Evolutionary conservation across 2,888 invertebrate species (phyloP).

Genomic region (Cremastinae sp.): DNA sequence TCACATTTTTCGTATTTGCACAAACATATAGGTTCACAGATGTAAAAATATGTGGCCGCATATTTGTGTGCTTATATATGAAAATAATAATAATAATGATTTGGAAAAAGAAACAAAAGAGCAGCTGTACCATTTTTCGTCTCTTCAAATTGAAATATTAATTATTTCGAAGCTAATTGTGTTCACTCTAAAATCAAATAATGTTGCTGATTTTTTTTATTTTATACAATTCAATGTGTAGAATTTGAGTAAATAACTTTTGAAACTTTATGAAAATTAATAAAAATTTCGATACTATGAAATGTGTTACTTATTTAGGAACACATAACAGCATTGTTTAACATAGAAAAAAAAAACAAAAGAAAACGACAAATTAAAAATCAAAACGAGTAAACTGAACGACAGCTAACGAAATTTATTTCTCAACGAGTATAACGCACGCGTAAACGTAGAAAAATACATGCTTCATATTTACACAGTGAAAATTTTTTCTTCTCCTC

Average conservation of each 20-base stretch:
- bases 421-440: constrained; percentile 59
- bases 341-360: too few relatives aligned
- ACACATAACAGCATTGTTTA: too few relatives aligned
- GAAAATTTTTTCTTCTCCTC: constrained; percentile 44
- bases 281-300: too few relatives aligned
- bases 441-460: constrained; percentile 73
- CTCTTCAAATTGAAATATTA: background rate
- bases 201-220: too few relatives aligned
- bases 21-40: constrained; percentile 1
- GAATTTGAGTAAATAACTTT: too few relatives aligned
- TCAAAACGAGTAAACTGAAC: constrained; percentile 13
- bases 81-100: background rate
- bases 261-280: too few relatives aligned
- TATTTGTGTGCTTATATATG: background rate
- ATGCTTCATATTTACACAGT: constrained; percentile 72
- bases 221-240: too few relatives aligned
- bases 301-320: too few relatives aligned
- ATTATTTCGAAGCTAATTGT: too few relatives aligned
- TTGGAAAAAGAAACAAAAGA: background rate
- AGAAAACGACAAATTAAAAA: constrained; percentile 10
- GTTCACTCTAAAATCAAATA: too few relatives aligned
- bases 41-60: constrained; percentile 3
- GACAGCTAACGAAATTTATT: constrained; percentile 63
- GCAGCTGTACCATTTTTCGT: too few relatives aligned
- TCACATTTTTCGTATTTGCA: constrained; percentile 20